A percentile compares a stretch with the other conserved stretches of the same genome.
phyloP scores from a whole-genome alignment of 2,888 invertebrate genomes.

The Hirtodrosophila duncani region DNA sequence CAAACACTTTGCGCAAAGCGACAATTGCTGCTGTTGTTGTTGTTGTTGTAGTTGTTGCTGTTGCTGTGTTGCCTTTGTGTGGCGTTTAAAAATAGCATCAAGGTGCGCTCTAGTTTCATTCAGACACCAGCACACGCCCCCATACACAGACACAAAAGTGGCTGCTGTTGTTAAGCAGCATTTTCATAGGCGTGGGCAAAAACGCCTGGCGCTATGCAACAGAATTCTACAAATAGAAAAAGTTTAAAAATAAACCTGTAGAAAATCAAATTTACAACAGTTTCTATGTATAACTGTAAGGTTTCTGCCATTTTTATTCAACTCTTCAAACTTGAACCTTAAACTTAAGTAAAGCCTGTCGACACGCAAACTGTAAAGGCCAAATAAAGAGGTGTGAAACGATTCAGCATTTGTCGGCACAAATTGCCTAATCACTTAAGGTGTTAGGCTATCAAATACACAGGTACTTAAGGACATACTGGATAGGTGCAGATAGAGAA shows the following conservation, averaged over 20 bases:
- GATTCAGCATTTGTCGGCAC: slow-evolving; percentile 36
- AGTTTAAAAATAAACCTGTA: slow-evolving; percentile 37
- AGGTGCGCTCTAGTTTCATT: slow-evolving; percentile 64
- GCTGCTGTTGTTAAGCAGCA: slow-evolving; percentile 22
- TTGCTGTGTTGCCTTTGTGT: slow-evolving; percentile 35
- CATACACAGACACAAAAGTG: slow-evolving; percentile 27
- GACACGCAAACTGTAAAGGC: slow-evolving; percentile 47
- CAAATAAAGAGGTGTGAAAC: slow-evolving; percentile 44
- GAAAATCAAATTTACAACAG: slow-evolving; percentile 27
- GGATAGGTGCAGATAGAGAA: not conserved
- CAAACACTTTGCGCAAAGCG: slow-evolving; percentile 58
- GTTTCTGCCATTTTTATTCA: too few species aligned
- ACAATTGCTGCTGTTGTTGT: slow-evolving; percentile 36
- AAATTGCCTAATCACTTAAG: slow-evolving; percentile 49
- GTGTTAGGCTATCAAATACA: slow-evolving; percentile 46
- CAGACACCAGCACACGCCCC: slow-evolving; percentile 13
- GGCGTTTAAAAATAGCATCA: slow-evolving; percentile 65
- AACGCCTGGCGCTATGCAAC: slow-evolving; percentile 18
- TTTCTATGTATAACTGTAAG: slow-evolving; percentile 8
- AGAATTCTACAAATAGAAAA: slow-evolving; percentile 32
- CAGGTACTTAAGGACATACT: slow-evolving; percentile 21
- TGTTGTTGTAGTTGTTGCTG: slow-evolving; percentile 16
- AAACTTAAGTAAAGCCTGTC: slow-evolving; percentile 17
- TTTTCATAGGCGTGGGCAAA: not conserved
- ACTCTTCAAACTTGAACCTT: too few species aligned